A percentile compares a stretch with the other conserved stretches of the same genome.
Evolutionary conservation across 2,113 vertebrate genomes (phyloP).

Genomic region (Clinocottus analis): DNA sequence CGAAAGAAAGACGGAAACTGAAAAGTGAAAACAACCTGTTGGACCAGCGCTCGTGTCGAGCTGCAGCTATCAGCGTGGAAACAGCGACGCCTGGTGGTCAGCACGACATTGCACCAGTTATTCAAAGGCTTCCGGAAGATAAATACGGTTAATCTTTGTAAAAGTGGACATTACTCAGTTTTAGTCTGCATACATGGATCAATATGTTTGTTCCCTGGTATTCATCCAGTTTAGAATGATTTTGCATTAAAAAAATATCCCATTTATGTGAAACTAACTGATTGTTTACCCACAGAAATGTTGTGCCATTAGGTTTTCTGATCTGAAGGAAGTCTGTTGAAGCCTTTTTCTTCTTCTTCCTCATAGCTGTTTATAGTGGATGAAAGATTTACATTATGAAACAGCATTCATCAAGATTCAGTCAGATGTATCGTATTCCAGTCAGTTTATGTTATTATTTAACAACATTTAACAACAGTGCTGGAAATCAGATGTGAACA

Average conservation of each 20-base stretch:
- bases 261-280: background rate
- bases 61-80: background rate
- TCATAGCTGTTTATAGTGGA: background rate
- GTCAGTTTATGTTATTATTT: background rate
- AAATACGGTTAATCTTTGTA: background rate
- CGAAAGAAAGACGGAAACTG: background rate
- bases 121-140: background rate
- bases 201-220: background rate
- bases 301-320: background rate
- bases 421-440: background rate
- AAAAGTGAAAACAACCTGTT: slow-evolving; percentile 47
- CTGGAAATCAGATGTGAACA: background rate
- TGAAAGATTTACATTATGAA: background rate
- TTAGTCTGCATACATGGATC: background rate
- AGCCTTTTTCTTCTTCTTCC: background rate
- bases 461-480: too few relatives aligned
- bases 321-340: background rate
- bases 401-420: background rate
- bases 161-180: too few relatives aligned
- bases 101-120: background rate
- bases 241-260: background rate
- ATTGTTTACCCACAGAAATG: background rate
- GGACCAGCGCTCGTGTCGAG: background rate
- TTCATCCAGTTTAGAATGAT: background rate
- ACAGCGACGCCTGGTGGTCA: slow-evolving; percentile 56